phyloP scores from a whole-genome alignment of 2,797 vertebrate genomes.

The Chelon labrosus region DNA sequence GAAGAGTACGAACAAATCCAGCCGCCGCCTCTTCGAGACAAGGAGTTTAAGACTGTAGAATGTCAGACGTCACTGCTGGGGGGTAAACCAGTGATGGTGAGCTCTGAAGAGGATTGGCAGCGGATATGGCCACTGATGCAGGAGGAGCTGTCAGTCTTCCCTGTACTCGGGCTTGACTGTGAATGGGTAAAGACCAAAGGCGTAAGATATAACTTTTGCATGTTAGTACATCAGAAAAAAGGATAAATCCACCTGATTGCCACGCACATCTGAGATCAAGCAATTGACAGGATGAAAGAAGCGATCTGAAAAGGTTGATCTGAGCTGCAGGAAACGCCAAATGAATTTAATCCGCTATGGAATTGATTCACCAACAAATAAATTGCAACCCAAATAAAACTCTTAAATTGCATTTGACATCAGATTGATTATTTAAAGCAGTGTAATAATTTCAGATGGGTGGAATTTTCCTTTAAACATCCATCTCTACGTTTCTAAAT shows the following conservation, averaged over 20 bases:
- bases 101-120: slow-evolving; percentile 89
- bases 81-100: slow-evolving; percentile 87
- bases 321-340: too few relatives aligned
- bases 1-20: slow-evolving; percentile 3
- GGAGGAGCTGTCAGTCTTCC: slow-evolving; percentile 86
- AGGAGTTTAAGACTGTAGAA: slow-evolving; percentile 41
- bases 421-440: too few relatives aligned
- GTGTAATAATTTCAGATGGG: not conserved
- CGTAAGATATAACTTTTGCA: slow-evolving; percentile 73
- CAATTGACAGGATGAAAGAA: too few relatives aligned
- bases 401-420: too few relatives aligned
- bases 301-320: too few relatives aligned
- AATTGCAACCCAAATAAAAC: too few relatives aligned
- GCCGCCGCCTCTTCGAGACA: not conserved
- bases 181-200: slow-evolving; percentile 93
- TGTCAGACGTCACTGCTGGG: slow-evolving; percentile 74
- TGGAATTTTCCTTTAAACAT: slow-evolving; percentile 34
- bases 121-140: slow-evolving; percentile 87
- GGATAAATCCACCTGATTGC: slow-evolving; percentile 39
- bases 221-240: slow-evolving; percentile 12
- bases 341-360: too few relatives aligned
- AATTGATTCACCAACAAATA: too few relatives aligned
- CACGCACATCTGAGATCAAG: too few relatives aligned
- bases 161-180: slow-evolving; percentile 96
- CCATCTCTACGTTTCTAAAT: not conserved